These are phyloP conservation scores for Diarsia dahlii DNA, from an alignment of 2,888 invertebrate species.

Conservation along the genomic window DNA sequence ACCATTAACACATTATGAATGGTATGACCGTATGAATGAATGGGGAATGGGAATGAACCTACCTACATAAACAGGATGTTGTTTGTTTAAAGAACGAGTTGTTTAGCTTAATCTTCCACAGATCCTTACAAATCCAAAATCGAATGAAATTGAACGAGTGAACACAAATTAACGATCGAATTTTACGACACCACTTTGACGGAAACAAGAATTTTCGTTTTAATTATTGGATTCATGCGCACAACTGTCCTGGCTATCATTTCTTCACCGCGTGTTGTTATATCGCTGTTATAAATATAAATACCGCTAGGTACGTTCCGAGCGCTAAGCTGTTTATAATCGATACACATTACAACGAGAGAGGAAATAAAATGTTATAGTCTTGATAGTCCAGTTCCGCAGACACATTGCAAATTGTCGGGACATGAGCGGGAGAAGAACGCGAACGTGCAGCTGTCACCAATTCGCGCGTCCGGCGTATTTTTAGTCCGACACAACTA, in stretches of 20 bases:
- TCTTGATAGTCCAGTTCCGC: slow-evolving; percentile 49
- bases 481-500: slow-evolving; percentile 76
- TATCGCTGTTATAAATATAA: slow-evolving; percentile 25
- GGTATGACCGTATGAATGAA: too few species aligned
- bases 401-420: slow-evolving; percentile 58
- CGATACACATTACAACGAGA: slow-evolving; percentile 35
- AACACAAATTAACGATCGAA: slow-evolving; percentile 7
- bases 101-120: background rate
- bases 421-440: slow-evolving; percentile 52
- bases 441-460: slow-evolving; percentile 71
- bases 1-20: too few species aligned
- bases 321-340: slow-evolving; percentile 41
- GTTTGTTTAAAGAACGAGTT: background rate
- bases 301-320: slow-evolving; percentile 41
- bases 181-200: slow-evolving; percentile 11
- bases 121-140: background rate
- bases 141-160: slow-evolving; percentile 8
- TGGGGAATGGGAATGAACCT: too few species aligned
- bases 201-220: slow-evolving; percentile 13
- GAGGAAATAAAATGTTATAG: slow-evolving; percentile 40
- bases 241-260: slow-evolving; percentile 7
- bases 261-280: slow-evolving; percentile 5
- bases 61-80: background rate
- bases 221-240: slow-evolving; percentile 25
- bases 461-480: slow-evolving; percentile 69